Percentiles rank a stretch among this genome's conserved stretches.
These are phyloP conservation scores for Ailuropoda melanoleuca DNA, from an alignment of 2,113 vertebrate genomes.

Conservation along the genomic window DNA sequence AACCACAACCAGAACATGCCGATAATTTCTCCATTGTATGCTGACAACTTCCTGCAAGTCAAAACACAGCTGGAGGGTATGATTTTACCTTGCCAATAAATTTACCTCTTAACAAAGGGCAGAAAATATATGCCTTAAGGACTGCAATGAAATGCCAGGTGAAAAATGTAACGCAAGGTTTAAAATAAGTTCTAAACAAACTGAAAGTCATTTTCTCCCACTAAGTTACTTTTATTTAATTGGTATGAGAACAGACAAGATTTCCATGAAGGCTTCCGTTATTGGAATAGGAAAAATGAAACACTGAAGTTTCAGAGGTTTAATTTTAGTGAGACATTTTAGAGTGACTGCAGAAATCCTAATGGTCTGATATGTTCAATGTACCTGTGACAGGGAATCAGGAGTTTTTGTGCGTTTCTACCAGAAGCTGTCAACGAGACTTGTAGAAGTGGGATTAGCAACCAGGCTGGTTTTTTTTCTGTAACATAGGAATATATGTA, in stretches of 20 bases:
- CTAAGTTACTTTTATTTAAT: neutral
- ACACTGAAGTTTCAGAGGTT: neutral
- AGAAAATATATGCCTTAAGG: neutral
- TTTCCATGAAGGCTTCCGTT: neutral
- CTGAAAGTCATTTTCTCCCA: neutral
- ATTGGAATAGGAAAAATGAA: neutral
- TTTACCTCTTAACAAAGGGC: neutral
- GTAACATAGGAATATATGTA: neutral
- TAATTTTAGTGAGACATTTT: slow-evolving; percentile 42
- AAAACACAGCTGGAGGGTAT: slow-evolving; percentile 25
- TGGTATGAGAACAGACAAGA: neutral
- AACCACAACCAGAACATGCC: neutral
- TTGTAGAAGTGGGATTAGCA: neutral
- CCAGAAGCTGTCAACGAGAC: neutral
- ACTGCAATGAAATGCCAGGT: neutral
- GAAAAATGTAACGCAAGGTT: neutral
- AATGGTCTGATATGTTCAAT: neutral
- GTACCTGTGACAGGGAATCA: neutral
- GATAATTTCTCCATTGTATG: neutral
- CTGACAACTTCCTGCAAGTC: neutral
- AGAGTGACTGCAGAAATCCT: neutral
- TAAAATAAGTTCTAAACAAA: slow-evolving; percentile 31
- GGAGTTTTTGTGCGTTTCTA: neutral
- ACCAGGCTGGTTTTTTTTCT: neutral
- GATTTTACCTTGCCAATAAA: neutral